A percentile compares a stretch with the other conserved stretches of the same genome.
These are phyloP conservation scores for Archegozetes longisetosus DNA, from an alignment of 1,140 invertebrate genomes.

Conservation along the genomic window DNA sequence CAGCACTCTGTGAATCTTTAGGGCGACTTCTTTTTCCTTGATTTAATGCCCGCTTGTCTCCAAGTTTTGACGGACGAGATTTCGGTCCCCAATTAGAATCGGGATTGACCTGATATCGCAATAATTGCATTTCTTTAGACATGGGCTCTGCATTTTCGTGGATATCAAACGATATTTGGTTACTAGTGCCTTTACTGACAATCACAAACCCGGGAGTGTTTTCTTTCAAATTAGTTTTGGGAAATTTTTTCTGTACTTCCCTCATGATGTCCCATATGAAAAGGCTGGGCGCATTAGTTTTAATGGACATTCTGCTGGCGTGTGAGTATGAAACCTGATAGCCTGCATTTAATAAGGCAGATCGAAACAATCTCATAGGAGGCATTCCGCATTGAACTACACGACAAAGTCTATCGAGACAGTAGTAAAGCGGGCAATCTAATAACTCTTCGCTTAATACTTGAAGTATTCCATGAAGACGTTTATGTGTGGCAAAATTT, in stretches of 20 bases:
- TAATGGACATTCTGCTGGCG: slow-evolving; percentile 66
- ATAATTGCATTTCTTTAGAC: slow-evolving; percentile 50
- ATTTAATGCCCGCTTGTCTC: not conserved
- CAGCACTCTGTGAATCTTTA: not conserved
- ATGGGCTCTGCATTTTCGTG: slow-evolving; percentile 58
- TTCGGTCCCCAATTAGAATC: slow-evolving; percentile 75
- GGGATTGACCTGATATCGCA: slow-evolving; percentile 75
- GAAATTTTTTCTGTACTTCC: slow-evolving; percentile 32
- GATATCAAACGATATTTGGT: slow-evolving; percentile 30
- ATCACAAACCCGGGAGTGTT: slow-evolving; percentile 17
- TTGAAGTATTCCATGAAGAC: slow-evolving; percentile 45
- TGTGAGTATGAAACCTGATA: slow-evolving; percentile 86
- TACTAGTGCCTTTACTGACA: slow-evolving; percentile 4
- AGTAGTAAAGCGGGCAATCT: slow-evolving; percentile 75
- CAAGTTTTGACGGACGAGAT: not conserved
- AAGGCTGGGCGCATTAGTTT: slow-evolving; percentile 73
- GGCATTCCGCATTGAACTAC: slow-evolving; percentile 39
- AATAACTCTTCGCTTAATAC: slow-evolving; percentile 48
- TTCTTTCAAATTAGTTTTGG: slow-evolving; percentile 14
- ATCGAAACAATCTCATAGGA: slow-evolving; percentile 47
- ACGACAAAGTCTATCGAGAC: slow-evolving; percentile 43
- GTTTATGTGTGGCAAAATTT: slow-evolving; percentile 41
- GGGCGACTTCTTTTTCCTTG: slow-evolving; percentile 1
- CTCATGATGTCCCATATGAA: slow-evolving; percentile 88
- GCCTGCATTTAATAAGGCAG: slow-evolving; percentile 81